Percentiles rank a stretch among this genome's conserved stretches.
These are phyloP conservation scores for Galeopterus variegatus DNA, from an alignment of 2,113 vertebrate species.

Conservation along the genomic window DNA sequence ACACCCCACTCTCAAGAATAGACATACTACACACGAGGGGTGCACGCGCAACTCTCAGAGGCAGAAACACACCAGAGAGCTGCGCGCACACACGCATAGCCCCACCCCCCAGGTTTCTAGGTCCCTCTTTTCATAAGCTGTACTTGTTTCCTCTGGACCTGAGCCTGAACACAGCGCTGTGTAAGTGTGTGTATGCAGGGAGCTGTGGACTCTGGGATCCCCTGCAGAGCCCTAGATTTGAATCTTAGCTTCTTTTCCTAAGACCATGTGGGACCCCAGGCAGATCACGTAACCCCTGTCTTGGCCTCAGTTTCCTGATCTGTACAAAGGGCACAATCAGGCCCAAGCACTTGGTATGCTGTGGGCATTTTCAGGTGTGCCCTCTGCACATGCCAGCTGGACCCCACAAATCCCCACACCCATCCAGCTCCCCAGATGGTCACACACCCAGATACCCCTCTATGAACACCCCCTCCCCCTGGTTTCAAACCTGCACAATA, in stretches of 20 bases:
- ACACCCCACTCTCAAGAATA: background rate
- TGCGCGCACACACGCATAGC: background rate
- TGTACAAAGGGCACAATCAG: conserved; percentile 31
- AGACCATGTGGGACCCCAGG: background rate
- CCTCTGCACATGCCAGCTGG: background rate
- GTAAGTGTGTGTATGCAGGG: background rate
- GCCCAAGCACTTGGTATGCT: background rate
- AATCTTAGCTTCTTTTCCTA: conserved; percentile 42
- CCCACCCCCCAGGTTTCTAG: background rate
- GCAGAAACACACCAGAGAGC: conserved; percentile 19
- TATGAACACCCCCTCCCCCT: background rate
- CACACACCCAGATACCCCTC: background rate
- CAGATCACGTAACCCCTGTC: background rate
- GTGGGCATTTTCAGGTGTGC: background rate
- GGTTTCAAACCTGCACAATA: background rate
- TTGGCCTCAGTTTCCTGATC: conserved; percentile 64
- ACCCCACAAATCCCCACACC: background rate
- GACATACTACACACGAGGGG: background rate
- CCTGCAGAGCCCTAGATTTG: background rate
- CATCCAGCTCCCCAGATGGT: background rate
- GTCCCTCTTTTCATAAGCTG: conserved; percentile 14
- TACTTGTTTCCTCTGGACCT: conserved; percentile 18
- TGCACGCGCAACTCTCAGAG: background rate
- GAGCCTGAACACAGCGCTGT: background rate
- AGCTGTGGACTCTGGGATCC: background rate